Evolutionary conservation across 2,888 invertebrate species (phyloP), one percentile per base, ranked within the genome.

Genomic region (Apamea monoglypha): DNA sequence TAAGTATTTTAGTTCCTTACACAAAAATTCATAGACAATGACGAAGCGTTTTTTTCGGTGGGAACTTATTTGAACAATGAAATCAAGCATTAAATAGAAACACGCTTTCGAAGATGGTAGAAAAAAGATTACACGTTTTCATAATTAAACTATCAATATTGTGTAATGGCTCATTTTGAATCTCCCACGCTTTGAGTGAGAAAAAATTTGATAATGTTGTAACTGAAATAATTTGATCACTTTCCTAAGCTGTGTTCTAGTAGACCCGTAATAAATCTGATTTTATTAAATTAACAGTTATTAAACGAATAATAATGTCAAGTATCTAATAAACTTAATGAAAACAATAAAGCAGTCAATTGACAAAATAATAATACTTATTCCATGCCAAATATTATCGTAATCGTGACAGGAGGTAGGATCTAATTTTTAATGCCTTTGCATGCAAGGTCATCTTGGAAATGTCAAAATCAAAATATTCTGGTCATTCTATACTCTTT

Each of bases 21-120:
- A 69, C 47, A 50, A 70, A 53, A 59, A 66, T 36, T 36, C 56
- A 74, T 72, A 73, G 73, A 84, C 83, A 84, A 84, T 83, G 79
- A 83, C 56, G 47, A 66, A 47, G 69, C 56, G 32, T n/a, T 61
- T 36, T 72, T 14, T 47, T 16, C 50, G 40, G 70, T 83, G 83
- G 59, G 83, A 82, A 82, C 7, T 21, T 64, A 47, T 70, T 78
- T 74, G 44, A 83, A 82, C 83, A 82, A 82, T 72, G 71, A 72
- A 68, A 72, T 74, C 36, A 44, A 59, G 7, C 29, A 53, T 50
- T 59, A 80, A 21, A 67, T 29, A 44, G 25, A 44, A 78, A 69
- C 40, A 69, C 44, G 64, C 73, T 83, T 78, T 83, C 78, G 36
- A 69, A 64, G 83, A 72, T 77, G 18, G 6, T 1, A 61, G 50